Base-by-base conservation (phyloP, 1,140 invertebrate species). In the Drosophila orena region DNA sequence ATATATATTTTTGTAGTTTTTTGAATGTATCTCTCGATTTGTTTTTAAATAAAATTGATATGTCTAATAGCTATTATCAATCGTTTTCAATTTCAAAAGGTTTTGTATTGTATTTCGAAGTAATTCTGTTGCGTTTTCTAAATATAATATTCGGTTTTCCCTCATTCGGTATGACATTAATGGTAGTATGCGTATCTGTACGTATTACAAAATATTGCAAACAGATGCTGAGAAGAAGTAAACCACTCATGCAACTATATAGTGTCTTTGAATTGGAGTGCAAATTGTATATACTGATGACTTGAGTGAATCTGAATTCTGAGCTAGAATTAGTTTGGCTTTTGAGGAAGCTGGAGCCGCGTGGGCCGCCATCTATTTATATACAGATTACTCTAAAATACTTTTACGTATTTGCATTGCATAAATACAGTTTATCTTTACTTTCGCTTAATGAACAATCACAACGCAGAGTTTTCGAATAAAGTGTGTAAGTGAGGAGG, bases 11-110 rank as follows among this genome's bases (percentile, higher is more conserved):
- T 56, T 38, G 27, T n/a, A n/a, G 22, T 47, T 49, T 46, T 30
- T 55, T 71, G 40, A 52, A 47, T 69, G 68, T 42, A 72, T 62
- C 49, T 57, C 30, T 40, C 52, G 40, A 54, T 76, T 71, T 37
- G 30, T 55, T 76, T 74, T 74, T 88, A 79, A 79, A 86, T 81
- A 79, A 85, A 90, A 79, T 84, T 92, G 91, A 92, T 92, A 92
- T 92, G 91, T 92, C 91, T 92, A 92, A 90, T 90, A 92, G 66
- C 91, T 92, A 92, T 92, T 92, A 92, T 92, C 89, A 90, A 91
- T 92, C 86, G 89, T 90, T 91, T 89, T 90, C 79, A 77, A 89
- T 90, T 90, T 84, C 71, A 77, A 73, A 88, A 79, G 71, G 65
- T 50, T 78, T 77, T 77, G 75, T 86, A 81, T 88, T 89, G 71